Conservation (phyloP, 2,888 invertebrate genomes). For the Aporophyla nigra region DNA sequence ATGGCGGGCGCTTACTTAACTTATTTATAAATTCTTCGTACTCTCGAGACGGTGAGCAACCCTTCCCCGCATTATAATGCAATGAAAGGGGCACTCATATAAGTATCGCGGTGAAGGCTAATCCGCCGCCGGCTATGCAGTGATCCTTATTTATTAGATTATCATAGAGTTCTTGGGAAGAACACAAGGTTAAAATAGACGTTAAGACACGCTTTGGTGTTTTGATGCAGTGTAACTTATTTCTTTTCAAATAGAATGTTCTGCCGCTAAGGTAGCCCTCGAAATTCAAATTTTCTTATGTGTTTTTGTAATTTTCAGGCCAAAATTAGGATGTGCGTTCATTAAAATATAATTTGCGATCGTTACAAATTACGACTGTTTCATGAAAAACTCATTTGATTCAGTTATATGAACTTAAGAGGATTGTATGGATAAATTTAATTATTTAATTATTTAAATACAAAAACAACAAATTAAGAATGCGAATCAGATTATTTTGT, state of each 20-base stretch:
- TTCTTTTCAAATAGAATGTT: background rate
- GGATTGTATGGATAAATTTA: too few relatives aligned
- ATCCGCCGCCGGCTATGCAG: conserved; percentile 82
- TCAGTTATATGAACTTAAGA: too few relatives aligned
- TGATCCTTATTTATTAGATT: conserved; percentile 86
- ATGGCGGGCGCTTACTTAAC: conserved; percentile 86
- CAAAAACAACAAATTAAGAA: too few relatives aligned
- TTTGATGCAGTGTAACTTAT: background rate
- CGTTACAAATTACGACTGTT: too few relatives aligned
- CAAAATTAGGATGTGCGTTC: too few relatives aligned
- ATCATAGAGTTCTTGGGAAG: conserved; percentile 68
- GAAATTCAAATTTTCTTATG: too few relatives aligned
- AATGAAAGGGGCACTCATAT: conserved; percentile 90
- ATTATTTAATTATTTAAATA: too few relatives aligned
- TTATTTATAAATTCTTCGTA: conserved; percentile 90
- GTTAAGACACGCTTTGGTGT: background rate
- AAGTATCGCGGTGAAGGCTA: conserved; percentile 89
- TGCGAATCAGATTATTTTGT: too few relatives aligned
- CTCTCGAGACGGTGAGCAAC: conserved; percentile 82
- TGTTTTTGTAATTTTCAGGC: too few relatives aligned
- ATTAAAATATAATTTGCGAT: too few relatives aligned
- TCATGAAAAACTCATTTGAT: too few relatives aligned
- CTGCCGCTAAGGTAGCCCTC: too few relatives aligned
- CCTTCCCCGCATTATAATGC: conserved; percentile 87
- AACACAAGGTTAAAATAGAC: conserved; percentile 24